Conservation (phyloP, 2,113 vertebrate species). For the Sarotherodon lohbergeri region DNA sequence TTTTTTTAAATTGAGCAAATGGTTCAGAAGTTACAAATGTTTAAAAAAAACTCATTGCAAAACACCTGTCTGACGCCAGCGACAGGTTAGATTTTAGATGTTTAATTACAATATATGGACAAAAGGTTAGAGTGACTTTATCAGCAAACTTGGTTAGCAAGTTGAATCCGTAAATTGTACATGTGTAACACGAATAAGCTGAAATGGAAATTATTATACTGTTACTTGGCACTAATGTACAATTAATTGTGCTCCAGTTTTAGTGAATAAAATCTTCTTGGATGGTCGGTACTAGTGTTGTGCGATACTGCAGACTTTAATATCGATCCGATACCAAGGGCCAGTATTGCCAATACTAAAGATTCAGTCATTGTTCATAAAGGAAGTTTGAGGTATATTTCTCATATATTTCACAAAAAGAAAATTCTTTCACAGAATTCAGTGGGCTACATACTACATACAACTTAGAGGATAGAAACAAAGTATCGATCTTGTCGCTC, state of each 20-base stretch:
- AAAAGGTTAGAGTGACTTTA: fast-evolving
- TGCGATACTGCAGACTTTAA: too few relatives aligned
- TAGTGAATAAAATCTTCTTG: neutral
- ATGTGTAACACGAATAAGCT: fast-evolving
- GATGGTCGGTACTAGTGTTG: fast-evolving
- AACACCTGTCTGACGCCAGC: neutral
- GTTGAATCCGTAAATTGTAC: neutral
- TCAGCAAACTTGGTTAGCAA: fast-evolving
- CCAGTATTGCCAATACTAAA: neutral
- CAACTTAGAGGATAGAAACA: fast-evolving
- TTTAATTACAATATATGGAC: neutral
- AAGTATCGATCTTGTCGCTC: fast-evolving
- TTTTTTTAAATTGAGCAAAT: too few relatives aligned
- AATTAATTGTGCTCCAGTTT: neutral
- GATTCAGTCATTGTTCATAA: neutral
- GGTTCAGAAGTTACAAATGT: too few relatives aligned
- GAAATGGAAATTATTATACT: neutral
- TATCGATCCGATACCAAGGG: neutral
- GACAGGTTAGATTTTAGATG: fast-evolving
- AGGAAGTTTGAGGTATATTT: neutral
- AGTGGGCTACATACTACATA: neutral
- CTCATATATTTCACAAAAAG: neutral
- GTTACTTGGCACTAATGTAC: fast-evolving
- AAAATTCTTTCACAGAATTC: neutral
- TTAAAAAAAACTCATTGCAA: neutral